Evolutionary conservation across 2,888 invertebrate genomes (phyloP), one percentile per base, ranked within the genome.

Genomic region (Lasioglossum oenotherae): DNA sequence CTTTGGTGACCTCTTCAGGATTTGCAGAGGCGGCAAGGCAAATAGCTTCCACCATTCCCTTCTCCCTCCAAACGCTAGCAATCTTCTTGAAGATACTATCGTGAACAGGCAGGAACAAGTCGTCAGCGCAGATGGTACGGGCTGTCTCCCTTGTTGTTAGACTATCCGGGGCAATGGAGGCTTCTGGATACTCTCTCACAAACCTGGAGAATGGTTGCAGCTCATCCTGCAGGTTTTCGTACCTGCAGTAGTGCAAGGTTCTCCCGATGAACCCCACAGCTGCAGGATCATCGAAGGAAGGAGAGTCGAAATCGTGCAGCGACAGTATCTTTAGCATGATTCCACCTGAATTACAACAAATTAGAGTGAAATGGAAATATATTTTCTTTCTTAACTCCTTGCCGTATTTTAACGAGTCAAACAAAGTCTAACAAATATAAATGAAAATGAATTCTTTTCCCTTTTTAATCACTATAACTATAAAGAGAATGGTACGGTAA

Each of bases 21-120:
- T 96, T 95, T 76, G 96, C 96, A 0, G 96, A 96, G 3, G 95
- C 94, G 14, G 97, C 97, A 5, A 97, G 96, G 86, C 96, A 96
- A 27, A 98, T 94, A 2, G 97, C 97, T 90, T 97, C 97, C 14
- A 96, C 92, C 86, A 97, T 96, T 0, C 98, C 98, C 93, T 97
- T 97, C 92, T 98, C 97, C 89, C 97, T 97, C 96, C 97, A 98
- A 0, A 97, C 97, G 93, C 97, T 97, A 0, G 97, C 97, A 27
- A 98, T 96, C 93, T 97, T 97, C 94, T 98, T 98, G 0, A 97
- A 95, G 74, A 97, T 96, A 84, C 97, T 97, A 89, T 98, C 97
- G 88, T 97, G 96, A 0, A 97, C 97, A 84, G 95, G 97, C 93
- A 96, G 96, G 94, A 96, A 97, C 71, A 97, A 93, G 82, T 96